Conservation (phyloP, 2,888 invertebrate genomes). For the Podabrus alpinus region DNA sequence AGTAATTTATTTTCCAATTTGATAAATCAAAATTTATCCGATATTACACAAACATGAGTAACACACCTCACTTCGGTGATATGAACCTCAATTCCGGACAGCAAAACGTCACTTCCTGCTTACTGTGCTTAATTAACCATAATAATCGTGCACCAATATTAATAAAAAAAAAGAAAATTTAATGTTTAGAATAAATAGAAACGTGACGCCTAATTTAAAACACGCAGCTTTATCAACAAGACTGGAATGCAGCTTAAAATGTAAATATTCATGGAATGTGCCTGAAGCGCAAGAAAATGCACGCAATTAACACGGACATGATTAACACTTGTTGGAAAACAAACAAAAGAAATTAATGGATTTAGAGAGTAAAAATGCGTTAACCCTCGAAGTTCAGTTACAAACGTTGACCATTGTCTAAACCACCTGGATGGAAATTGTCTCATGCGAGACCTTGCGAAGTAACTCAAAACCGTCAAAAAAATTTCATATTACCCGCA, state of each 20-base stretch:
- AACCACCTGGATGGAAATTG: background rate
- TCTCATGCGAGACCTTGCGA: background rate
- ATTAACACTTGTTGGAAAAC: background rate
- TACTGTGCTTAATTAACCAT: constrained; percentile 7
- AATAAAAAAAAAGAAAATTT: background rate
- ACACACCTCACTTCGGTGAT: constrained; percentile 12
- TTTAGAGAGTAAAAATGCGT: background rate
- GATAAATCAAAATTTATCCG: background rate
- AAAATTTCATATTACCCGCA: background rate
- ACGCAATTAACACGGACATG: background rate
- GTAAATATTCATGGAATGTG: background rate
- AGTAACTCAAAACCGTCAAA: background rate
- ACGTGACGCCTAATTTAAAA: background rate
- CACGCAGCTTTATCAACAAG: background rate
- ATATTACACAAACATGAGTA: background rate
- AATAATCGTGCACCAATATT: background rate
- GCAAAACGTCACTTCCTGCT: constrained; percentile 13
- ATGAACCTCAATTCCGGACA: constrained; percentile 20
- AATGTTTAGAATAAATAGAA: background rate
- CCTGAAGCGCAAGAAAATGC: background rate
- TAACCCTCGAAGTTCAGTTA: background rate
- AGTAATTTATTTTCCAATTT: background rate
- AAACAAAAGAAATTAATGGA: background rate
- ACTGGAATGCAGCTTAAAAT: background rate
- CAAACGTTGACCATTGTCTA: background rate